Evolutionary conservation across 2,113 vertebrate genomes (phyloP).

Genomic region (Cavia aperea): DNA sequence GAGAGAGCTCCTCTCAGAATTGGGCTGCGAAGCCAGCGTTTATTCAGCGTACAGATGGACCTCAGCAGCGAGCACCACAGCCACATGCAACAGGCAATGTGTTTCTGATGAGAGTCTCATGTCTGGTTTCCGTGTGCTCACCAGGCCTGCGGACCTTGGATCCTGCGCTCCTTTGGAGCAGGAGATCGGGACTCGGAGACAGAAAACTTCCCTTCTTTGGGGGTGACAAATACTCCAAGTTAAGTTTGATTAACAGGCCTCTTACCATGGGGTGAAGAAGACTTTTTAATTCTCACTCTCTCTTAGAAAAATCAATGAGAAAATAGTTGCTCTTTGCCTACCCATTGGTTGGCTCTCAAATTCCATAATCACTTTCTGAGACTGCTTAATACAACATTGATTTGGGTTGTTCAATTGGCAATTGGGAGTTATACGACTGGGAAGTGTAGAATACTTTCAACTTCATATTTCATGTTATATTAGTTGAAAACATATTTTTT

Average conservation of each 20-base stretch:
- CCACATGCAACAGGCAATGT: conserved; percentile 60
- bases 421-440: conserved; percentile 29
- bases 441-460: conserved; percentile 40
- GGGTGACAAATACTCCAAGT: background rate
- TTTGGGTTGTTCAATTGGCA: conserved; percentile 44
- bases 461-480: conserved; percentile 46
- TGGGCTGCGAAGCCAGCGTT: conserved; percentile 64
- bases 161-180: background rate
- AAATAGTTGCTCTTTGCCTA: conserved; percentile 6
- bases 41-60: conserved; percentile 63
- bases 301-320: conserved; percentile 37
- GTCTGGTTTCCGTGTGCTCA: background rate
- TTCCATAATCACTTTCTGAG: conserved; percentile 51
- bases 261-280: background rate
- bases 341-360: conserved; percentile 39
- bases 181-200: background rate
- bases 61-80: conserved; percentile 44
- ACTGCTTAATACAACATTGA: conserved; percentile 52
- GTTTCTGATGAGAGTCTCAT: conserved; percentile 63
- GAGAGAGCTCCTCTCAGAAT: conserved; percentile 60
- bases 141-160: background rate
- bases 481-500: conserved; percentile 47
- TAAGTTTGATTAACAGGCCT: background rate
- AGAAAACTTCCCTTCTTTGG: background rate
- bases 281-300: background rate